Conservation (phyloP, 2,888 invertebrate species). For the Eristalinus sepulchralis region DNA sequence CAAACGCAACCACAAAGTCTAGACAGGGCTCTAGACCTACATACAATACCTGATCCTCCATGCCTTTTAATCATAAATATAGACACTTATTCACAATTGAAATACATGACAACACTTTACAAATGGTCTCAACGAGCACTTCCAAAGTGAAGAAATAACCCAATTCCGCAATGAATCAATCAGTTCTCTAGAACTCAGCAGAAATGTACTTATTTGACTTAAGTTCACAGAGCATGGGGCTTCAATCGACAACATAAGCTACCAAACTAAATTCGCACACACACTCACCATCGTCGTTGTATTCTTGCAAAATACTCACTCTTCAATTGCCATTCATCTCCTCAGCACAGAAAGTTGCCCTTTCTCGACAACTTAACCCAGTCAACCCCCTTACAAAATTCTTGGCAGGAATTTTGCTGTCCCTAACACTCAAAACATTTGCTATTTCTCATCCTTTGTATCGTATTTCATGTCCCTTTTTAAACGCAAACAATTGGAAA, state of each 20-base stretch:
- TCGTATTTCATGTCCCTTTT: constrained; percentile 21
- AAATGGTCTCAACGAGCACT: too few species aligned
- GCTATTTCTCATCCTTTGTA: constrained; percentile 8
- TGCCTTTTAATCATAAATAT: too few species aligned
- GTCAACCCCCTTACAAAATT: neutral
- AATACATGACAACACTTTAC: neutral
- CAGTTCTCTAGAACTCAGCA: neutral
- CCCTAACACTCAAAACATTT: constrained; percentile 6
- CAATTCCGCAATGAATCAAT: neutral
- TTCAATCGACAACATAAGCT: neutral
- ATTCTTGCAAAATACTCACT: neutral
- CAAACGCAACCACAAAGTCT: too few species aligned
- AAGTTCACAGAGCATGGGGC: neutral
- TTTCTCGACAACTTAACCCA: neutral
- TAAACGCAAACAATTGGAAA: constrained; percentile 10
- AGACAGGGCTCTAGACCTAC: too few species aligned
- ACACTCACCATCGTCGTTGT: neutral
- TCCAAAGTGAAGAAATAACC: too few species aligned
- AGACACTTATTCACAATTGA: neutral
- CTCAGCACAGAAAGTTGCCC: neutral
- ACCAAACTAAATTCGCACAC: neutral
- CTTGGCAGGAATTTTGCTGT: constrained; percentile 13
- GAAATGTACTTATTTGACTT: neutral
- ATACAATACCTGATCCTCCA: too few species aligned
- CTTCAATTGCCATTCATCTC: neutral